These are phyloP conservation scores for Quadroppia sp. DNA, from an alignment of 2,888 invertebrate genomes.

Conservation along the genomic window DNA sequence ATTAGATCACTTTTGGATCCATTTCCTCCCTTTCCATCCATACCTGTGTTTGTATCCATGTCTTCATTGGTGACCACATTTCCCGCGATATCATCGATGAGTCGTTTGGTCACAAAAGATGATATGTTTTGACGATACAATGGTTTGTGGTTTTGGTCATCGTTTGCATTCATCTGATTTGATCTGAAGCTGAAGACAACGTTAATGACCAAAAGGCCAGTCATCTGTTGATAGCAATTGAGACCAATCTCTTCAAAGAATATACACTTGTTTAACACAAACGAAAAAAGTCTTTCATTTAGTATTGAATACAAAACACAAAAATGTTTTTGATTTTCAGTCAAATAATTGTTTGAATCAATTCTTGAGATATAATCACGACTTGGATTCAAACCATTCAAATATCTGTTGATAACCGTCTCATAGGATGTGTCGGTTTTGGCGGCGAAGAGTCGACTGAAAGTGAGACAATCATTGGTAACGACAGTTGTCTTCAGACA, in stretches of 20 bases:
- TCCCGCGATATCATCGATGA: no score
- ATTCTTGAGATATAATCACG: neutral
- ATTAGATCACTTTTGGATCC: neutral
- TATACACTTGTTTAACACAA: neutral
- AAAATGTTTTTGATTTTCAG: neutral
- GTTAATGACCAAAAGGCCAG: neutral
- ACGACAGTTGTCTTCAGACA: neutral
- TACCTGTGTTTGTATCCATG: neutral
- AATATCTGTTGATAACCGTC: neutral
- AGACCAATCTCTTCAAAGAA: neutral
- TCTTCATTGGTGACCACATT: neutral
- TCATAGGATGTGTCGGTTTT: neutral
- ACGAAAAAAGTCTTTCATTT: neutral
- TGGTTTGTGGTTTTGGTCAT: neutral
- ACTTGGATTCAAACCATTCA: neutral
- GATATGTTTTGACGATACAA: neutral
- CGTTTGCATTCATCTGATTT: neutral
- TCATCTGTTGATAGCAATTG: constrained; percentile 12
- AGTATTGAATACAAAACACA: neutral
- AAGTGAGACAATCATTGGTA: neutral
- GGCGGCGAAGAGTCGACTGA: neutral
- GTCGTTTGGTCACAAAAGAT: no score
- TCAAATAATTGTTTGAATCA: neutral
- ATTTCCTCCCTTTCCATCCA: neutral
- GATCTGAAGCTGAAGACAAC: neutral